A percentile compares a stretch with the other conserved stretches of the same genome.
phyloP scores from a whole-genome alignment of 2,888 invertebrate genomes.

The Limnephilus auricula region DNA sequence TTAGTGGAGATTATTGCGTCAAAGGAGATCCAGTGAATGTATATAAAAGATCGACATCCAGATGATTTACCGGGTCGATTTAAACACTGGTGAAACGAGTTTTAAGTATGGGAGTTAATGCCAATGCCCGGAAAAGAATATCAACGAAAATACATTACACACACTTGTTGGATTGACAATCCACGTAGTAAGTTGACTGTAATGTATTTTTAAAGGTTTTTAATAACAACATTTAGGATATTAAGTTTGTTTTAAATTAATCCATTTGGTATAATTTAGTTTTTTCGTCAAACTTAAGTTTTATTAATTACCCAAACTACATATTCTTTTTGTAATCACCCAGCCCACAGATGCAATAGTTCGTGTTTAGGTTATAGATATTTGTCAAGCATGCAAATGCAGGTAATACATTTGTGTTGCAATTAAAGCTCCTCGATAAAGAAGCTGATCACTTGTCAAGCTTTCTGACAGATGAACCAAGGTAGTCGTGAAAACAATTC shows the following conservation, averaged over 20 bases:
- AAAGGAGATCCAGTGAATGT: neutral
- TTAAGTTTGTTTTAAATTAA: no score
- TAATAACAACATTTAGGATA: no score
- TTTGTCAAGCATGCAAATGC: neutral
- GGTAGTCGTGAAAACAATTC: slow-evolving; percentile 26
- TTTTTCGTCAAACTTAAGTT: no score
- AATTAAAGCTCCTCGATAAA: neutral
- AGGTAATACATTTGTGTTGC: neutral
- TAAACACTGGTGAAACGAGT: neutral
- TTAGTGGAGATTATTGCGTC: slow-evolving; percentile 58
- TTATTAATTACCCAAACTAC: neutral
- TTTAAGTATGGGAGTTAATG: neutral
- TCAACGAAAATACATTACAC: no score
- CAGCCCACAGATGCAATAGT: no score
- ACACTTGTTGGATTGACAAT: no score
- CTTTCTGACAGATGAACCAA: slow-evolving; percentile 46
- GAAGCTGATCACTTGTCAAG: slow-evolving; percentile 11
- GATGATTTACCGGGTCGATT: neutral
- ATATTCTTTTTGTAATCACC: neutral
- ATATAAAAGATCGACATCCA: neutral
- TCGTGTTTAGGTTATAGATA: neutral
- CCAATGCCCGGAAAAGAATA: no score
- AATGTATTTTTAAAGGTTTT: no score
- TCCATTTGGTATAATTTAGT: no score
- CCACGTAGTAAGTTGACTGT: no score